phyloP scores from a whole-genome alignment of 2,888 invertebrate species.

The Tetheella fluctuosa region DNA sequence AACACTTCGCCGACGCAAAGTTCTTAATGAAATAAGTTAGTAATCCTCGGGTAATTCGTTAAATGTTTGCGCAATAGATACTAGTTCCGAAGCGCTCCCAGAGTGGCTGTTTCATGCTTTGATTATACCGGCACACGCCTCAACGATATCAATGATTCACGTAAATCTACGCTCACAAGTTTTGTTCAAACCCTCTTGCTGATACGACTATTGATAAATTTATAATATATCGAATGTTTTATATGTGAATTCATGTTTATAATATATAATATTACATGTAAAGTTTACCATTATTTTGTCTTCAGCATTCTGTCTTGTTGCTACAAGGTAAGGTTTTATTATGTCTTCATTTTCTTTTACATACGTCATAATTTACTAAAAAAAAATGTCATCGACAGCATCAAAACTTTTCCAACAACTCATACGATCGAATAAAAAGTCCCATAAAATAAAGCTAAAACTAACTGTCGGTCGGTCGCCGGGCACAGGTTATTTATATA shows the following conservation, averaged over 20 bases:
- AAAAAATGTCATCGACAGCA: conserved; percentile 22
- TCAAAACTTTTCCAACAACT: conserved; percentile 38
- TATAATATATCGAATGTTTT: no score
- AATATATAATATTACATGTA: no score
- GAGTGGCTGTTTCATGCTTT: conserved; percentile 47
- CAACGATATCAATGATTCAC: conserved; percentile 41
- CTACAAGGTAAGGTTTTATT: no score
- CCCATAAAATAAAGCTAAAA: conserved; percentile 56
- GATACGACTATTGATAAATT: no score
- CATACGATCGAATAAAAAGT: conserved; percentile 50
- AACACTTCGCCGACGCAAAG: conserved; percentile 67
- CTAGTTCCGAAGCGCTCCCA: conserved; percentile 49
- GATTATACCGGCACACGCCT: conserved; percentile 32
- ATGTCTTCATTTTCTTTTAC: neutral
- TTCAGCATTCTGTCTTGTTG: no score
- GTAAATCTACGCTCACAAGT: conserved; percentile 5
- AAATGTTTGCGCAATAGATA: conserved; percentile 68
- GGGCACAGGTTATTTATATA: conserved; percentile 72
- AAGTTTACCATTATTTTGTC: no score
- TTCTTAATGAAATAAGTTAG: conserved; percentile 78
- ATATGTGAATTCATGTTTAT: no score
- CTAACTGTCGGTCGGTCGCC: conserved; percentile 53
- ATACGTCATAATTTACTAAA: conserved; percentile 10
- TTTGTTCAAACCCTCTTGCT: neutral
- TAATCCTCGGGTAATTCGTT: conserved; percentile 75